Conservation (phyloP, 1,140 invertebrate species). For the Leptoteleia sp. region DNA sequence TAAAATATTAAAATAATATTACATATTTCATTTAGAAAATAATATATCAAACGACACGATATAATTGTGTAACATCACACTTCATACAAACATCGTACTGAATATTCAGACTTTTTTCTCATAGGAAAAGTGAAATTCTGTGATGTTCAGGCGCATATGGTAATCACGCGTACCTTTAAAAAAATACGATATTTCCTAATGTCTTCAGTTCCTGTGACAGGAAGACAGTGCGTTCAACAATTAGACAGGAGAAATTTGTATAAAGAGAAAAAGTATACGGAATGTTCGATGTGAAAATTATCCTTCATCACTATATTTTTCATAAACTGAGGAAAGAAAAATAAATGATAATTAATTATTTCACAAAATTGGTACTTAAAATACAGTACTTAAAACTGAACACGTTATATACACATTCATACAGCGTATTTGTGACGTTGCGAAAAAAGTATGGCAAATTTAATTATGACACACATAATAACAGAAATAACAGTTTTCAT, state of each 20-base stretch:
- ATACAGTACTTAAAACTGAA: slow-evolving; percentile 29
- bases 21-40: background rate
- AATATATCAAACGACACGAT: background rate
- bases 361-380: no score
- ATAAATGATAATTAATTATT: slow-evolving; percentile 10
- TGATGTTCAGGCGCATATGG: slow-evolving; percentile 1
- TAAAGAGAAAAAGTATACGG: slow-evolving; percentile 1
- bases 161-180: slow-evolving; percentile 26
- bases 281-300: slow-evolving; percentile 20
- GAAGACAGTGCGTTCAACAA: slow-evolving; percentile 38
- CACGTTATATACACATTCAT: slow-evolving; percentile 29
- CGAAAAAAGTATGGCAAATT: slow-evolving; percentile 5
- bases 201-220: slow-evolving; percentile 13
- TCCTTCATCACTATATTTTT: slow-evolving; percentile 7
- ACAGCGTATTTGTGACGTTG: slow-evolving; percentile 13
- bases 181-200: slow-evolving; percentile 25
- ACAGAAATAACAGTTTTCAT: slow-evolving; percentile 12
- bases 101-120: slow-evolving; percentile 44
- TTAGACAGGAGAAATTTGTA: no score
- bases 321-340: slow-evolving; percentile 10
- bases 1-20: no score
- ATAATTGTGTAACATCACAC: slow-evolving; percentile 15
- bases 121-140: slow-evolving; percentile 32
- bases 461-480: slow-evolving; percentile 1
- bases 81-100: slow-evolving; percentile 16